Conservation (phyloP, 53 echinoderm and acorn worm genomes). For the Astropecten irregularis region DNA sequence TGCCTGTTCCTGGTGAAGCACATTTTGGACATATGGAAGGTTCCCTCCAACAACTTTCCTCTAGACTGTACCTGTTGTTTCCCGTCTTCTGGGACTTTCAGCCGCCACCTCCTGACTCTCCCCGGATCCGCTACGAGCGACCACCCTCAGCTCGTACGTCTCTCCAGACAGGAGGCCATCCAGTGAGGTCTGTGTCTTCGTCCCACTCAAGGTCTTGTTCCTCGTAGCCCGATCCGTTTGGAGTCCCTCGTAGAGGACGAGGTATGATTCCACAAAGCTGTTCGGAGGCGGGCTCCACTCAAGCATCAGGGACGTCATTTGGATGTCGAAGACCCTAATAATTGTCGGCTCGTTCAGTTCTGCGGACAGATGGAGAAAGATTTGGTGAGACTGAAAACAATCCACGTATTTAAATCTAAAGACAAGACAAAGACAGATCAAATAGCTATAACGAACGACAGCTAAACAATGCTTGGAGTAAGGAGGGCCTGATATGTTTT, state of each 20-base stretch:
- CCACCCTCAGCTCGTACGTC: constrained; percentile 38
- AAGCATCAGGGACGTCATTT: constrained; percentile 16
- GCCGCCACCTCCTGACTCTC: constrained; percentile 5
- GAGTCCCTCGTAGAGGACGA: constrained; percentile 29
- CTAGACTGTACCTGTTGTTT: constrained; percentile 49
- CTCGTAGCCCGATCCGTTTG: not conserved
- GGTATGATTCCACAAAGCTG: constrained; percentile 35
- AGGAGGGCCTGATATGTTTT: too few species aligned
- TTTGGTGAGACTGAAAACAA: too few species aligned
- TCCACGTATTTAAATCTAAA: not conserved
- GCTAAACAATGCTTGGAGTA: not conserved
- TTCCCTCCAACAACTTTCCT: too few species aligned
- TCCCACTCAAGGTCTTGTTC: not conserved
- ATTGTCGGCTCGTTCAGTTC: constrained; percentile 37
- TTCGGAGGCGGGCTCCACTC: constrained; percentile 26
- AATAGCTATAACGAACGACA: not conserved
- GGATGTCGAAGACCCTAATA: not conserved
- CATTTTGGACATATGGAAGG: too few species aligned
- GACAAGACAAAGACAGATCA: not conserved
- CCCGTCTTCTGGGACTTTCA: not conserved
- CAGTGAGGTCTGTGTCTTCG: not conserved
- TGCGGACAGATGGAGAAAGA: too few species aligned
- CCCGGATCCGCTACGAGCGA: constrained; percentile 34
- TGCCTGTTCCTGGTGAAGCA: too few species aligned
- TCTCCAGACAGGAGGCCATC: constrained; percentile 43